Conservation (phyloP, 1,140 invertebrate species). For the Brachionus plicatilis region DNA sequence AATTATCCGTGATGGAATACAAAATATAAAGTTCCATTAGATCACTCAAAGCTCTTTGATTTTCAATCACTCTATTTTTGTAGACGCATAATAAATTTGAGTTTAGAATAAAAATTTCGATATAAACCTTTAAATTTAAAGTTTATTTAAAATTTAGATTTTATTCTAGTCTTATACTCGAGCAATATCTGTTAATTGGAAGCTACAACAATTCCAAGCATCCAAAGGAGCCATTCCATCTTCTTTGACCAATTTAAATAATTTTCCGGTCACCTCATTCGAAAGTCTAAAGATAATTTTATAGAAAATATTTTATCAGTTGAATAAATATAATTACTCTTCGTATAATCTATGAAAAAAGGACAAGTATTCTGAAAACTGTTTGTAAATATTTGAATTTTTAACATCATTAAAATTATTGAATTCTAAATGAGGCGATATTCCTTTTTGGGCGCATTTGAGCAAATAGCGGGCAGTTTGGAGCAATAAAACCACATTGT, state of each 20-base stretch:
- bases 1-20: background rate
- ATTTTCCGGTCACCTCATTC: background rate
- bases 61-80: background rate
- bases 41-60: background rate
- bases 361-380: background rate
- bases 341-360: background rate
- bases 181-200: background rate
- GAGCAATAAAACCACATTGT: constrained; percentile 82
- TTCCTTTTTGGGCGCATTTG: constrained; percentile 34
- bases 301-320: background rate
- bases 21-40: background rate
- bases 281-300: background rate
- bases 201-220: background rate
- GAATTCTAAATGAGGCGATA: constrained; percentile 29
- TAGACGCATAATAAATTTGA: background rate
- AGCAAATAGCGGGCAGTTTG: constrained; percentile 71
- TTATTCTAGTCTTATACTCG: background rate
- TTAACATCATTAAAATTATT: background rate
- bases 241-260: constrained; percentile 2
- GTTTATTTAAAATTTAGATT: background rate
- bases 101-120: background rate
- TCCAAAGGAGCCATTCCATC: background rate
- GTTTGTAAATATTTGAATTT: background rate
- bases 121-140: background rate
- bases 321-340: background rate